Evolutionary conservation across 53 echinoderm and acorn worm genomes (phyloP), one percentile per base, ranked within the genome.

Genomic region (Zoroaster sp.): DNA sequence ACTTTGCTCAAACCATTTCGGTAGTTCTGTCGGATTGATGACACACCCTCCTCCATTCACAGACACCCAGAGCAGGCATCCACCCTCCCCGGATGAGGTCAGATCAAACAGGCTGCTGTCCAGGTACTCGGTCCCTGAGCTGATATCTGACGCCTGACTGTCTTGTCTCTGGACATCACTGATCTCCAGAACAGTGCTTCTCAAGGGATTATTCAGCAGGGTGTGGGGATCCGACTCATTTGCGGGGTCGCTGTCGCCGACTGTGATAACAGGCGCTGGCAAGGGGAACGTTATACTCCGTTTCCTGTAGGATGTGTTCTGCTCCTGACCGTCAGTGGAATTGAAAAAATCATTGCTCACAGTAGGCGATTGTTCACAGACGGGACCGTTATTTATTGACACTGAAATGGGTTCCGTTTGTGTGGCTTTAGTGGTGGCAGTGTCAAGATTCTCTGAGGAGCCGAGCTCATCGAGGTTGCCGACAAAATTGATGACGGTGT

Each of bases 1-100:
- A 96, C 95, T 71, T 78, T 96, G 83, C 31, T 89, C 82, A 80
- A 99, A 99, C 99, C 99, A 99, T 49, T 94, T 93, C 10, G 94
- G 96, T 12, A 91, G 81, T 11, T 87, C 77, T 25, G 89, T 76
- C 34, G 94, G 91, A 35, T 96, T 91, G 0, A 99, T 91, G 59
- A 77, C 73, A 83, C 99, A 99, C 32, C 99, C 96, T 25, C 94
- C 99, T 13, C 96, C 96, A 69, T 90, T 90, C n/a, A 99, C 92
- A 66, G 92, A 91, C 65, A 96, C 91, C 96, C 96, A 99, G 8
- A 91, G 71, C 18, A 93, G 35, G 35, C 85, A 85, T 6, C 85
- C 51, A 35, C 70, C 70, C 34, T 85, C 85, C 4, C 70, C 71
- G 0, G 85, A 85, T 15, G 85, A 70, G 2, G 49, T 71, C 10